Base-by-base conservation (phyloP, 1,140 invertebrate species). In the Hermetia illucens region DNA sequence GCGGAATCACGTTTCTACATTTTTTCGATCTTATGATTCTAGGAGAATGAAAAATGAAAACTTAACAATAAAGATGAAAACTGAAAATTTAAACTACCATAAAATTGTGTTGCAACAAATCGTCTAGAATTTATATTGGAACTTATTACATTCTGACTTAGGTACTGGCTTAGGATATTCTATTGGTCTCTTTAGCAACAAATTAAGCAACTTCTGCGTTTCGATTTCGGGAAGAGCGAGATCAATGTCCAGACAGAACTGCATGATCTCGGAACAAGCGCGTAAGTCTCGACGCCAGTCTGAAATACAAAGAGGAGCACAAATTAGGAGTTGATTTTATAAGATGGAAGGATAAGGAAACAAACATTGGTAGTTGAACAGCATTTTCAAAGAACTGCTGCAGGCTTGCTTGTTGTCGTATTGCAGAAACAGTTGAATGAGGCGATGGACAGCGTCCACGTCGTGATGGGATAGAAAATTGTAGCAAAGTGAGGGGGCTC, bases 361-460 rank as follows among this genome's bases (percentile, higher is more conserved):
- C 55, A 56, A 50, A 62, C 59, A 51, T 44, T 50, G 47, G 46
- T 62, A 59, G 46, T 62, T 47, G 40, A 62, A 48, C 17, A 62
- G 41, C 19, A 46, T 34, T 20, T 47, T 40, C 17, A 60, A 34
- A 31, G 53, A 45, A 27, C 42, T 38, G 17, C 36, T 36, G 48
- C 48, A 50, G 17, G 59, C 46, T 17, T 18, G 20, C 38, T 49
- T 50, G 47, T 53, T 48, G 13, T 56, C 30, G 34, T 41, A 47
- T 32, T 51, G 47, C 12, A 59, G 41, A 30, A 59, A 48, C 21
- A 51, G 15, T 42, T 62, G 55, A 15, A 55, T 49, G 22, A 62
- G 38, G 39, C 47, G 49, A 34, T 61, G 53, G 13, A 62, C 49
- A 27, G 49, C 35, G 35, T 59, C 56, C 33, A 47, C 49, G 31